A percentile compares a stretch with the other conserved stretches of the same genome.
Evolutionary conservation across 2,797 vertebrate species (phyloP).

Genomic region (Cichlasoma orientale): DNA sequence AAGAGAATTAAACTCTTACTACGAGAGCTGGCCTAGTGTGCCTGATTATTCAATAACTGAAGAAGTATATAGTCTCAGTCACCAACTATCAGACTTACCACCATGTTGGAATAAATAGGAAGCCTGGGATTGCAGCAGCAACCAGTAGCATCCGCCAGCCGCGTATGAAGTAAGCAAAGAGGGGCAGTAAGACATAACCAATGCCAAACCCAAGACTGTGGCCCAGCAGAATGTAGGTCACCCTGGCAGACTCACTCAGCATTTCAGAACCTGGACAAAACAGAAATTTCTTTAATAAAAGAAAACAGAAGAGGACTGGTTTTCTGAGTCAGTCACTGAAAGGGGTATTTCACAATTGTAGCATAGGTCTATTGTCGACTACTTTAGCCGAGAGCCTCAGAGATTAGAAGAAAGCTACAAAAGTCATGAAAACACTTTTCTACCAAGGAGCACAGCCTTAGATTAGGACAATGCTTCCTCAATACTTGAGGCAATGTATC

Average conservation of each 20-base stretch:
- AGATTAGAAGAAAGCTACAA: neutral
- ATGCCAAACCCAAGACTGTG: constrained; percentile 81
- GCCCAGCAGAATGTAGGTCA: constrained; percentile 79
- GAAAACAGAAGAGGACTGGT: neutral
- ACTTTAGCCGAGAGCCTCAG: neutral
- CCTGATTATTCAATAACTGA: too few relatives aligned
- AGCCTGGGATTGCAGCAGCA: constrained; percentile 74
- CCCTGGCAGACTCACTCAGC: constrained; percentile 78
- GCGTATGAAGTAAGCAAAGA: constrained; percentile 84
- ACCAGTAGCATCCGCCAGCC: constrained; percentile 85
- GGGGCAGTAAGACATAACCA: constrained; percentile 83
- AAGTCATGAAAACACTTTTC: neutral
- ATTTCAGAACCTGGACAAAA: constrained; percentile 83
- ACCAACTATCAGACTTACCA: neutral
- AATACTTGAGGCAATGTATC: neutral
- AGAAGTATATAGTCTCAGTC: too few relatives aligned
- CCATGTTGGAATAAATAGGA: neutral
- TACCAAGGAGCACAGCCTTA: neutral
- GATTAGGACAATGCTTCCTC: neutral
- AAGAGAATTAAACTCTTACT: too few relatives aligned
- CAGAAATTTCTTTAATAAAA: neutral
- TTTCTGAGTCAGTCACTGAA: neutral
- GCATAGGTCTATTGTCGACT: too few relatives aligned
- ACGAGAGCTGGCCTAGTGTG: too few relatives aligned
- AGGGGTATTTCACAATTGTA: neutral